phyloP scores from a whole-genome alignment of 1,140 invertebrate species.

The Macrostomum lignano region DNA sequence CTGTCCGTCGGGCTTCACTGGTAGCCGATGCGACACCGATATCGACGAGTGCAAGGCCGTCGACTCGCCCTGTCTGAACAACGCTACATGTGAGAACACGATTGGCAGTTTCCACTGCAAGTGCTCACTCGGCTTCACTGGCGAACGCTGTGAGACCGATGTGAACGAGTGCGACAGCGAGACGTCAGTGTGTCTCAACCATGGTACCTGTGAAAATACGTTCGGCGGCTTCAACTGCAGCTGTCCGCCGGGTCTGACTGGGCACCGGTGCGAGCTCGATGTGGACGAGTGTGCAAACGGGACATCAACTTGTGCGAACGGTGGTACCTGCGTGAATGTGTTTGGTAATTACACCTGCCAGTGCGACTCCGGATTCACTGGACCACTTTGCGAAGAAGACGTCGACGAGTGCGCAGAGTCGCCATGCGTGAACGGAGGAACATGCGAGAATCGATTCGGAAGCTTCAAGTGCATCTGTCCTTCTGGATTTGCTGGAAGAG shows the following conservation, averaged over 20 bases:
- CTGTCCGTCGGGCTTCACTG: too few relatives aligned
- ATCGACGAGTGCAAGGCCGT: too few relatives aligned
- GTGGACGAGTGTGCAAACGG: conserved; percentile 15
- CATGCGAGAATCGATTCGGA: too few relatives aligned
- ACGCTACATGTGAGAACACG: conserved; percentile 66
- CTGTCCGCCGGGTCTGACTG: conserved; percentile 48
- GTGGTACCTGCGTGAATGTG: too few relatives aligned
- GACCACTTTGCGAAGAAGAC: conserved; percentile 59
- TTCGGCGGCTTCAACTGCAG: conserved; percentile 63
- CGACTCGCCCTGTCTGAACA: conserved; percentile 59
- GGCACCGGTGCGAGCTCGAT: conserved; percentile 39
- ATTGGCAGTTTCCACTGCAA: conserved; percentile 62
- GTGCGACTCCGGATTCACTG: too few relatives aligned
- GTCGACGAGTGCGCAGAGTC: conserved; percentile 53
- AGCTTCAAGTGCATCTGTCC: too few relatives aligned
- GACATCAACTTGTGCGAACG: too few relatives aligned
- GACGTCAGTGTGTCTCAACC: conserved; percentile 49
- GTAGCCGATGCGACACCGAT: too few relatives aligned
- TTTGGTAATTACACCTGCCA: too few relatives aligned
- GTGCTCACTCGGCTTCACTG: conserved; percentile 77
- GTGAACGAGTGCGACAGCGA: conserved; percentile 51
- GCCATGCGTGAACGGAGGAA: too few relatives aligned
- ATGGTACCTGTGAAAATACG: conserved; percentile 66
- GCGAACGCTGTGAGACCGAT: conserved; percentile 81
- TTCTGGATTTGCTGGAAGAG: too few relatives aligned